Evolutionary conservation across 1,140 invertebrate genomes (phyloP), one percentile per base, ranked within the genome.

Genomic region (Eriosoma lanigerum): DNA sequence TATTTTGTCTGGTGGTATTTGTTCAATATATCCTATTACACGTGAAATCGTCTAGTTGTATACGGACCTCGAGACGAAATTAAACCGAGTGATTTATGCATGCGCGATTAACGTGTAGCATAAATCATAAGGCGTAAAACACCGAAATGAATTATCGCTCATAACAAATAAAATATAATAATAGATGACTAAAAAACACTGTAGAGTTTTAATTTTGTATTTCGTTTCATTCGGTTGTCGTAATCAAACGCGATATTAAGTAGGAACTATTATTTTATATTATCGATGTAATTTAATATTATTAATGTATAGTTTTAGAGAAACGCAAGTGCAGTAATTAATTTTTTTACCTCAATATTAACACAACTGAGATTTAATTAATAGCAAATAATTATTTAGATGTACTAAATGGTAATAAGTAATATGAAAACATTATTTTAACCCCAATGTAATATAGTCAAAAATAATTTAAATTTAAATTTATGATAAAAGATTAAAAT

Each of bases 21-120:
- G 72, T 76, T 58, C 72, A 44, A 76, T 76, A 76, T 76, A 58
- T 76, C 72, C 72, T 58, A 76, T 76, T 76, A 76, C 72, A 73
- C 50, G 70, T 73, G 26, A 73, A 73, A 73, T 54, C 70, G 50
- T 52, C 70, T 50, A 54, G 50, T 76, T 58, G 52, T 6, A 29
- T 46, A 24, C 21, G 48, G 70, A 73, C 29, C 52, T 54, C 32
- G 12, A 76, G 52, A 56, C 52, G 21, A 76, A 76, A 76, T 76
- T 76, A 76, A 58, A 76, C 72, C 72, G 54, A n/a, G 72, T 76
- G 72, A 76, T 76, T 76, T 76, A 76, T 76, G 54, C 72, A 19
- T n/a, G n/a, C 52, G 72, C 72, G 52, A 76, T 76, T 76, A 76
- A 76, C 72, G 72, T 52, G 52, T 32, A 12, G 24, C 29, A 58